A percentile compares a stretch with the other conserved stretches of the same genome.
Evolutionary conservation across 2,797 vertebrate species (phyloP).

Genomic region (Alca torda): DNA sequence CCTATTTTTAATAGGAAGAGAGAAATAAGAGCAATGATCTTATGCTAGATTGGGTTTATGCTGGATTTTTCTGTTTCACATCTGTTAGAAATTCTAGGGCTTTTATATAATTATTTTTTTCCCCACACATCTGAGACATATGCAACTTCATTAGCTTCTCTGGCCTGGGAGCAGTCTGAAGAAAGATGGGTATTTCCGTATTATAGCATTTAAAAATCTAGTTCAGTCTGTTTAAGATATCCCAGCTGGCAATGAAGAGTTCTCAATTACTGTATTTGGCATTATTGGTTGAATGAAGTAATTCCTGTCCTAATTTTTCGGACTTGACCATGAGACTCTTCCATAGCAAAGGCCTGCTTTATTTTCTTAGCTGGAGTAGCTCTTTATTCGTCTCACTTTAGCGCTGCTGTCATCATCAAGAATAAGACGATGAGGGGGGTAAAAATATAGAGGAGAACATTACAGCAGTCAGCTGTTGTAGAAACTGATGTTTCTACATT

Average conservation of each 20-base stretch:
- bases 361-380: background rate
- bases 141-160: background rate
- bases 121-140: background rate
- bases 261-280: constrained; percentile 22
- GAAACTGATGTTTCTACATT: background rate
- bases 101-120: background rate
- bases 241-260: background rate
- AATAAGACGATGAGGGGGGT: fast-evolving
- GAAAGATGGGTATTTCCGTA: background rate
- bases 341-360: background rate
- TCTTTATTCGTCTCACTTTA: background rate
- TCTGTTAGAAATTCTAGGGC: background rate
- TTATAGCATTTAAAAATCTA: background rate
- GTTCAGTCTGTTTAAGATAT: background rate
- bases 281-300: constrained; percentile 13
- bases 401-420: background rate
- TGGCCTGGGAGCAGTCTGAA: background rate
- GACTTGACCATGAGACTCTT: background rate
- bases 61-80: background rate
- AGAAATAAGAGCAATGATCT: background rate
- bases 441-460: background rate
- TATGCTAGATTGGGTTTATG: background rate
- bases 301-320: constrained; percentile 4
- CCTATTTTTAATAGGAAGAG: background rate
- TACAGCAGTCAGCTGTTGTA: background rate